phyloP scores from a whole-genome alignment of 2,888 invertebrate species.

The Trissonchulus sp. region DNA sequence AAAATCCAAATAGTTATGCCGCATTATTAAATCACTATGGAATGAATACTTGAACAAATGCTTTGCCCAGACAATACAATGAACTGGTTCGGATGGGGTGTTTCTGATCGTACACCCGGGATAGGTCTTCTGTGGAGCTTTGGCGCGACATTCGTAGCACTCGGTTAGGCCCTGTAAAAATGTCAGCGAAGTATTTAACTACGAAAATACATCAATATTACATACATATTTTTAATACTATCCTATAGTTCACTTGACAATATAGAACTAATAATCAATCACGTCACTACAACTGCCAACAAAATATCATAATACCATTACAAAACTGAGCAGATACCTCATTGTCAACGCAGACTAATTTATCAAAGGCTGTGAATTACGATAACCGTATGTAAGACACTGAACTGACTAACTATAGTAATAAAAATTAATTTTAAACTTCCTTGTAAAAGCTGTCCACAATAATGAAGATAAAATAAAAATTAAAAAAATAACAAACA shows the following conservation, averaged over 20 bases:
- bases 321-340: too few relatives aligned
- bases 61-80: slow-evolving; percentile 99
- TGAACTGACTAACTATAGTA: background rate
- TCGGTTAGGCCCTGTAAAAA: slow-evolving; percentile 72
- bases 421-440: slow-evolving; percentile 21
- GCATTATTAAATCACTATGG: too few relatives aligned
- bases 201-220: slow-evolving; percentile 29
- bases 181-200: slow-evolving; percentile 12
- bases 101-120: slow-evolving; percentile 98
- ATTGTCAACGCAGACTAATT: too few relatives aligned
- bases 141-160: slow-evolving; percentile 93
- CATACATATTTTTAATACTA: slow-evolving; percentile 22
- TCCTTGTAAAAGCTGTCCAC: slow-evolving; percentile 26
- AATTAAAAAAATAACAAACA: too few relatives aligned
- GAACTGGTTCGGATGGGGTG: slow-evolving; percentile 96
- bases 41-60: slow-evolving; percentile 79
- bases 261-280: too few relatives aligned
- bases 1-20: too few relatives aligned
- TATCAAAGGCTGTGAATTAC: too few relatives aligned
- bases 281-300: too few relatives aligned
- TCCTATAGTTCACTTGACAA: background rate
- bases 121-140: slow-evolving; percentile 80
- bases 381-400: too few relatives aligned
- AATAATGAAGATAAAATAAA: too few relatives aligned
- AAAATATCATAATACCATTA: too few relatives aligned